Base-by-base conservation (phyloP, 2,113 vertebrate genomes). In the Eolophus roseicapilla region DNA sequence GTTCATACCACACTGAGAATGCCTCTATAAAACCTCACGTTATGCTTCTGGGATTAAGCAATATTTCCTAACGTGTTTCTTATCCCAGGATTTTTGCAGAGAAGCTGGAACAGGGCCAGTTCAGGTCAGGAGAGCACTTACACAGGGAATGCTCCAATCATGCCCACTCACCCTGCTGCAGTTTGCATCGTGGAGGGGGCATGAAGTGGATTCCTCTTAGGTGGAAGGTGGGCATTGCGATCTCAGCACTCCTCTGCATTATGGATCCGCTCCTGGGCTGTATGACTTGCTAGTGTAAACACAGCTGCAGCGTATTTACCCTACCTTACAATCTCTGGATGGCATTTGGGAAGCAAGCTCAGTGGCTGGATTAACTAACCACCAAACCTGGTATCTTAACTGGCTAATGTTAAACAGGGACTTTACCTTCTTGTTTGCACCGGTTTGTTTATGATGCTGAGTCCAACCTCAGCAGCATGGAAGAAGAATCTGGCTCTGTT, bases 11-110 rank as follows among this genome's bases (percentile, higher is more conserved):
- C 27, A 53, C 55, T 17, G 44, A 57, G 24, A 80, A 35, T 75
- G 69, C 63, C 68, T 90, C 49, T 31, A 31, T 76, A 59, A 91
- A 63, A 35, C 50, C 46, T 59, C 65, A 77, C 67, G 57, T 47
- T 71, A 59, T 67, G 35, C 82, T 96, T 76, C 68, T 86, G 68
- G 46, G 88, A 93, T 83, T 70, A 90, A 86, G 82, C 46, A 69
- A 1, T 37, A 35, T 86, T 89, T 95, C 86, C 89, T 82, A 69
- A 73, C 13, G 49, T 59, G 23, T 68, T 92, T 85, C 82, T 82
- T 79, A 89, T 62, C 70, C 89, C 46, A n/a, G 59, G 53, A n/a
- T 90, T 82, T 87, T 79, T 77, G 50, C 71, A 83, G 85, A 76
- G 79, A 69, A 82, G 60, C 63, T 86, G 87, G 84, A 86, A 50